phyloP scores from a whole-genome alignment of 64 coral and sea anemone genomes.

The Acropora yongei region DNA sequence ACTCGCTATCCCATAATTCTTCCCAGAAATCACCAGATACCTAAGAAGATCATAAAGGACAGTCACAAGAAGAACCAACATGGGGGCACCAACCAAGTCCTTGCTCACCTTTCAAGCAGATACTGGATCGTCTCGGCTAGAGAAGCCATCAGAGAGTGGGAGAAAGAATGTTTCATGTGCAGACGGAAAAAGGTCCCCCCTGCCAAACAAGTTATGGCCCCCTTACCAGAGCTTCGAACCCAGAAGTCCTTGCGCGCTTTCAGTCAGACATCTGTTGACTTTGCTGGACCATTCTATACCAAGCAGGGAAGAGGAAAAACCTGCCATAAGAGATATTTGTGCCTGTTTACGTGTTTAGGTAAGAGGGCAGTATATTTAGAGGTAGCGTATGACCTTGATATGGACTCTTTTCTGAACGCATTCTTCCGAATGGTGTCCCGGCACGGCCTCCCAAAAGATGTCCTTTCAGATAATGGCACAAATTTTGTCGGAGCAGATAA shows the following conservation, averaged over 20 bases:
- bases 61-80: conserved; percentile 41
- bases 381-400: conserved; percentile 18
- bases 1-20: too few relatives aligned
- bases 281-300: conserved; percentile 2
- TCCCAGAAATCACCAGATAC: too few relatives aligned
- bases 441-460: conserved; percentile 8
- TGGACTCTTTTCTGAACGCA: conserved; percentile 22
- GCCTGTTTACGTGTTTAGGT: conserved; percentile 6
- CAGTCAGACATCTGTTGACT: conserved; percentile 39
- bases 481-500: conserved; percentile 22
- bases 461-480: conserved; percentile 13
- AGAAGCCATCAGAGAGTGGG: conserved; percentile 68
- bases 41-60: conserved; percentile 26
- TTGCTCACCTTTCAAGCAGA: conserved; percentile 22
- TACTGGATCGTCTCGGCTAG: conserved; percentile 62
- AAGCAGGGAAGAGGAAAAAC: not conserved
- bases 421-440: not conserved
- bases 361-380: not conserved
- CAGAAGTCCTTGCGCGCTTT: conserved; percentile 52
- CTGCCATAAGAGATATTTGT: not conserved
- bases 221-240: conserved; percentile 46
- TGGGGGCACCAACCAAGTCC: conserved; percentile 54
- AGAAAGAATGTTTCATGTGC: conserved; percentile 52
- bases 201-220: conserved; percentile 66
- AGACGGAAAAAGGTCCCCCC: conserved; percentile 59